Evolutionary conservation across 1,140 invertebrate genomes (phyloP), one percentile per base, ranked within the genome.

Genomic region (Bradysia coprophila): DNA sequence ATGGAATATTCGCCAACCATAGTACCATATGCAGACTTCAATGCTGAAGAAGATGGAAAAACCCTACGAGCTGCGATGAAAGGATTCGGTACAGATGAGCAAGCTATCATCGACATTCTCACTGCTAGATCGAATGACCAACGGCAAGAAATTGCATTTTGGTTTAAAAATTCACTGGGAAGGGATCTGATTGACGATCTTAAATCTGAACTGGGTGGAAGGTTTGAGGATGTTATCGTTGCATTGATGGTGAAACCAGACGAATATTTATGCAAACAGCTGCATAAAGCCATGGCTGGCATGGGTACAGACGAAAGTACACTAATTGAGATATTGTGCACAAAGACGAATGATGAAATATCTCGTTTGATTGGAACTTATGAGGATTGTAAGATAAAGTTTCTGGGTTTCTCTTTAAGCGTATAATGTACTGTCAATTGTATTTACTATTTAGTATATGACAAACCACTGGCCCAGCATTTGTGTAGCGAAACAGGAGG

Each of bases 401-500:
- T n/a, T n/a, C n/a, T n/a, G n/a, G n/a, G n/a, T n/a, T n/a, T n/a
- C n/a, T n/a, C n/a, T n/a, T n/a, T n/a, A n/a, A n/a, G n/a, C n/a
- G n/a, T n/a, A n/a, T n/a, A n/a, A n/a, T n/a, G n/a, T n/a, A n/a
- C n/a, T n/a, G n/a, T n/a, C n/a, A n/a, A n/a, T n/a, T n/a, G n/a
- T n/a, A n/a, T n/a, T n/a, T n/a, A n/a, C n/a, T n/a, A n/a, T n/a
- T n/a, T n/a, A n/a, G n/a, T 79, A 49, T 87, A 76, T 52, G 69
- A 70, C 33, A 73, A 75, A 2, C 75, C 77, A 1, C 52, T 89
- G 47, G 83, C 83, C 32, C 69, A 78, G 47, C 79, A 82, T 56
- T 68, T 89, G 57, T 73, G 72, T 49, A 74, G 75, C 31, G 85
- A 89, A 55, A 87, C 83, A 0, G 78, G 76, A 0, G 82, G 85